Conservation (phyloP, 92 coral and sea anemone genomes). For the Zoanthus sansibaricus region DNA sequence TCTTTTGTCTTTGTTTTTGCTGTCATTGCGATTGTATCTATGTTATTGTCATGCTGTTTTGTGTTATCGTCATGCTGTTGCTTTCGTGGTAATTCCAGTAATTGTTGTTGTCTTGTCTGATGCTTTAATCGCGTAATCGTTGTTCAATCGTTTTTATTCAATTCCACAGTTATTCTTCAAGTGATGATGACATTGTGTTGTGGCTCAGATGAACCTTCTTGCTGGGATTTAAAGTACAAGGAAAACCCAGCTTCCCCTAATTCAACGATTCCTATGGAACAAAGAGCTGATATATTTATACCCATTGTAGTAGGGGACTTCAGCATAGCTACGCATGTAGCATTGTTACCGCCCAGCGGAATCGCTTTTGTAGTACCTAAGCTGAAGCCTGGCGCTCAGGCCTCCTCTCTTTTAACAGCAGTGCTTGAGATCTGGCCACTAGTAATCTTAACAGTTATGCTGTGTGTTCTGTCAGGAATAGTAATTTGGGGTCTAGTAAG, state of each 20-base stretch:
- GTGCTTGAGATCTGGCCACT: slow-evolving; percentile 39
- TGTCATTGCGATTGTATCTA: no score
- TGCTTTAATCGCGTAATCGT: neutral
- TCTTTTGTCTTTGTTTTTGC: no score
- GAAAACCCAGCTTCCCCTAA: slow-evolving; percentile 16
- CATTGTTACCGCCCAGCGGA: slow-evolving; percentile 31
- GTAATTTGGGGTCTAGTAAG: slow-evolving; percentile 43
- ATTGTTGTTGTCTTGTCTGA: no score
- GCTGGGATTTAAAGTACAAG: slow-evolving; percentile 17
- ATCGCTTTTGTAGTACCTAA: slow-evolving; percentile 39
- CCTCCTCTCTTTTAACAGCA: slow-evolving; percentile 29
- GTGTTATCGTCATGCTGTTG: no score
- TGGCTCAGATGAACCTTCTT: slow-evolving; percentile 17
- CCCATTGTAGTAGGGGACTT: slow-evolving; percentile 27
- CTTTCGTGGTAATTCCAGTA: neutral
- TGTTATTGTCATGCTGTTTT: no score
- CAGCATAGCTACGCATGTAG: slow-evolving; percentile 4
- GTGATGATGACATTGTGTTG: slow-evolving; percentile 38
- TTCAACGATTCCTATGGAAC: slow-evolving; percentile 11
- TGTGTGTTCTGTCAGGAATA: slow-evolving; percentile 41
- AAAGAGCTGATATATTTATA: slow-evolving; percentile 22
- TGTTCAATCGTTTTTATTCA: neutral
- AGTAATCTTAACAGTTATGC: slow-evolving; percentile 27
- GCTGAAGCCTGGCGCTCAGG: slow-evolving; percentile 35
- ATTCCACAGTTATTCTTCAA: slow-evolving; percentile 28